A percentile compares a stretch with the other conserved stretches of the same genome.
Conservation (phyloP, 1,140 invertebrate genomes). For the Eriocheir sinensis region DNA sequence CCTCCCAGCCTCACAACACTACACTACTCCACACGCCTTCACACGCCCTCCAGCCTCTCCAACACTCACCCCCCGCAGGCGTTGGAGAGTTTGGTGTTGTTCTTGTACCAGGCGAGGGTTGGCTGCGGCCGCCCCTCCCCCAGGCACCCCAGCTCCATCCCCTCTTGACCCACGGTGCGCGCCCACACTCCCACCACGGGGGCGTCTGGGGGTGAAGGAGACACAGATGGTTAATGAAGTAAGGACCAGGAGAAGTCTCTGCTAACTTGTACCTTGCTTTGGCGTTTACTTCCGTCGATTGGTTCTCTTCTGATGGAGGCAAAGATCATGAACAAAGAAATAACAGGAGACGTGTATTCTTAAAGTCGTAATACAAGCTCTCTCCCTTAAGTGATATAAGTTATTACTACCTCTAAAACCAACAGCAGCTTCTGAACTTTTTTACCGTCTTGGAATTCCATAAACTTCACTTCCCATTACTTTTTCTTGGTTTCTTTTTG, state of each 20-base stretch:
- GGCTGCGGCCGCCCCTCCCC: conserved; percentile 61
- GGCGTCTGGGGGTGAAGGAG: not conserved
- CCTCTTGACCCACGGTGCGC: conserved; percentile 12
- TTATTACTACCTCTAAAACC: too few relatives aligned
- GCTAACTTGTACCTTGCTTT: too few relatives aligned
- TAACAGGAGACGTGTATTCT: too few relatives aligned
- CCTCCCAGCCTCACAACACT: not conserved
- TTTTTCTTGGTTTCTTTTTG: too few relatives aligned
- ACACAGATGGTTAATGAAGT: not conserved
- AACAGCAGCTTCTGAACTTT: too few relatives aligned
- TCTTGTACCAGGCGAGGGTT: conserved; percentile 52
- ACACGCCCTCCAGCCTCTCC: not conserved
- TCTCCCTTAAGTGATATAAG: too few relatives aligned
- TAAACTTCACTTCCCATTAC: too few relatives aligned
- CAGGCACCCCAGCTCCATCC: conserved; percentile 63
- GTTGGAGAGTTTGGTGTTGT: conserved; percentile 42
- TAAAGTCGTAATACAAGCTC: too few relatives aligned
- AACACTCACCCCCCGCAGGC: conserved; percentile 41
- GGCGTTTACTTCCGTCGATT: too few relatives aligned
- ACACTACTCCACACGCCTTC: not conserved
- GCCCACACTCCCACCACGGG: conserved; percentile 64
- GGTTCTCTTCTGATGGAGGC: too few relatives aligned
- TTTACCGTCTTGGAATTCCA: too few relatives aligned
- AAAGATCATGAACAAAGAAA: too few relatives aligned
- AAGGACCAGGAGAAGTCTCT: not conserved